These are phyloP conservation scores for Eulemur rufifrons DNA, from an alignment of 2,113 vertebrate species.

Conservation along the genomic window DNA sequence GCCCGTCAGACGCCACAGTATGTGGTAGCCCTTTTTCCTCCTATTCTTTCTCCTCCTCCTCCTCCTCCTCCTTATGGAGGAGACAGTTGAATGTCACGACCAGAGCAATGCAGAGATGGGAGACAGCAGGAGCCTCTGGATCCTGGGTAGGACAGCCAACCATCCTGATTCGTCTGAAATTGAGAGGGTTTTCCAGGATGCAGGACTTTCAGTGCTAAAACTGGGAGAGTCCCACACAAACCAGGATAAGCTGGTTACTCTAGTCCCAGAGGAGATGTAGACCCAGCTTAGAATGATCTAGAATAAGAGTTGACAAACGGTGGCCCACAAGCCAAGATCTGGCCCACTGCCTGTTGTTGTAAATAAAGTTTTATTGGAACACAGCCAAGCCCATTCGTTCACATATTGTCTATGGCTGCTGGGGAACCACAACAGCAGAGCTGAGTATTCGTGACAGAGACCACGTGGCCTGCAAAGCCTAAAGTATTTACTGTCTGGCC, in stretches of 20 bases:
- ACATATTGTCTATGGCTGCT: not conserved
- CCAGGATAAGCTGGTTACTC: not conserved
- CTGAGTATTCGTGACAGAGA: not conserved
- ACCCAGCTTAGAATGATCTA: not conserved
- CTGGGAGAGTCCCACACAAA: not conserved
- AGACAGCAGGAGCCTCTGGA: not conserved
- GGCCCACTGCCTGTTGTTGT: not conserved
- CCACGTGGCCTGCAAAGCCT: not conserved
- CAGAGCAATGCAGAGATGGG: not conserved
- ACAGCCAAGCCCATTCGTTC: not conserved
- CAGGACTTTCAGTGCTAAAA: not conserved
- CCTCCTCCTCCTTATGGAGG: not conserved
- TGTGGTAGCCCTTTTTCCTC: not conserved
- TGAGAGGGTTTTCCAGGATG: not conserved
- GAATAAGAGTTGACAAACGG: not conserved
- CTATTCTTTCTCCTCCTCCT: not conserved
- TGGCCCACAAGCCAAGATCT: not conserved
- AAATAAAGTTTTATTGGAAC: conserved; percentile 9
- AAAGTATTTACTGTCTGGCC: not conserved
- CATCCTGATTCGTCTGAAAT: not conserved
- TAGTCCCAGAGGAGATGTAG: not conserved
- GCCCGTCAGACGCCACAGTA: not conserved
- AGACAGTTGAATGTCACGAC: not conserved
- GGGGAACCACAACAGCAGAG: not conserved
- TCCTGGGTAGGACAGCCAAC: not conserved